phyloP scores from a whole-genome alignment of 2,113 vertebrate species.

The Sinocyclocheilus anshuiensis region DNA sequence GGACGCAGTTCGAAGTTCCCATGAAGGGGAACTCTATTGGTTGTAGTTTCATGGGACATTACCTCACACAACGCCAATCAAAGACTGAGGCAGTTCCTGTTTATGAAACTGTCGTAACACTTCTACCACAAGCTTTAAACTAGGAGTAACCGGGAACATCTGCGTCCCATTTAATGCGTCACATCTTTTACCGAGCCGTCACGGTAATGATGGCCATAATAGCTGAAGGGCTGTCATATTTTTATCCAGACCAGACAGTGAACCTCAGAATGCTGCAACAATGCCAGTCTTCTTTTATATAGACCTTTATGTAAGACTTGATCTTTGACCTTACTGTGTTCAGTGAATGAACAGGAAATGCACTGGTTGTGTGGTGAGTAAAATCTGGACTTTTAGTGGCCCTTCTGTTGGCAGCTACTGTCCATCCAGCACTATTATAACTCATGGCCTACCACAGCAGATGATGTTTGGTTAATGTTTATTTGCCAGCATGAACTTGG shows the following conservation, averaged over 20 bases:
- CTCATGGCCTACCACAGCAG: constrained; percentile 29
- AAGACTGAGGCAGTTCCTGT: constrained; percentile 20
- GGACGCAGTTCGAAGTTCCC: too few species aligned
- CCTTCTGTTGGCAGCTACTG: background rate
- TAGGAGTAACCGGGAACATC: constrained; percentile 33
- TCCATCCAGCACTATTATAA: constrained; percentile 25
- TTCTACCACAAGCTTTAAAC: constrained; percentile 19
- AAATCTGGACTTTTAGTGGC: constrained; percentile 9
- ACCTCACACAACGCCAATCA: constrained; percentile 25
- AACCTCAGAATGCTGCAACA: constrained; percentile 37
- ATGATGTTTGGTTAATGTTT: constrained; percentile 17
- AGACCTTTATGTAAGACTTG: constrained; percentile 10
- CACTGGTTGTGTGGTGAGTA: constrained; percentile 3
- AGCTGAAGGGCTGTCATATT: background rate
- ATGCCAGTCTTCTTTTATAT: constrained; percentile 14
- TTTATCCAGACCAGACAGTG: constrained; percentile 30
- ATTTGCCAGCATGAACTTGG: constrained; percentile 1
- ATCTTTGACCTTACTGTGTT: background rate
- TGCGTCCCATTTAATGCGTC: constrained; percentile 22
- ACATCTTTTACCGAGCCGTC: constrained; percentile 9
- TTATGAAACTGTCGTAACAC: constrained; percentile 28
- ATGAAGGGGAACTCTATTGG: background rate
- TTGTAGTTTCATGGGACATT: constrained; percentile 25
- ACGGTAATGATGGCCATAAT: constrained; percentile 26
- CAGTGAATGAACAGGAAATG: constrained; percentile 37